Percentiles rank a stretch among this genome's conserved stretches.
Conservation (phyloP, 2,888 invertebrate species). For the Seira sanloemensis region DNA sequence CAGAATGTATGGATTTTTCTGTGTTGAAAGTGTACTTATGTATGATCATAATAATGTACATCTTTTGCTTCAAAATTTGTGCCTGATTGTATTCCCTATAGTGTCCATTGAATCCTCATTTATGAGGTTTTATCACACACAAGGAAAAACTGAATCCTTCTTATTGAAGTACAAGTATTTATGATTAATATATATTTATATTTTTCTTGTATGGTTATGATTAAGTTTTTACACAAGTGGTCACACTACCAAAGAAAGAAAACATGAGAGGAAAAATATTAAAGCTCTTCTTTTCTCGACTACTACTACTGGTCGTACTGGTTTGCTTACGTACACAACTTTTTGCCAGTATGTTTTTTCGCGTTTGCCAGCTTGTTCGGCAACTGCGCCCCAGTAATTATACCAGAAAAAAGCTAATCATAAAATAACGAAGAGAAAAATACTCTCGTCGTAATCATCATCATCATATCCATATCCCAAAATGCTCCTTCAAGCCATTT, state of each 20-base stretch:
- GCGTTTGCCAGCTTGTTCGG: constrained; percentile 36
- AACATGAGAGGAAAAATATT: no score
- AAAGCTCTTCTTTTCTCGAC: background rate
- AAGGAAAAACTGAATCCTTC: background rate
- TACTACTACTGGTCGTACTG: constrained; percentile 37
- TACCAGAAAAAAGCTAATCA: constrained; percentile 25
- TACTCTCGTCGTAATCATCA: background rate
- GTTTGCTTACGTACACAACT: constrained; percentile 25
- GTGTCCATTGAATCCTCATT: background rate
- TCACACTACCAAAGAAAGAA: constrained; percentile 29
- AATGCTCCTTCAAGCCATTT: no score
- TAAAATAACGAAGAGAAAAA: background rate
- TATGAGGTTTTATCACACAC: background rate
- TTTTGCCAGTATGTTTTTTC: background rate
- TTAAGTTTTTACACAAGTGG: constrained; percentile 24
- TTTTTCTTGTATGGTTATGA: background rate
- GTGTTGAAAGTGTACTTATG: no score
- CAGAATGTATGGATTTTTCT: no score
- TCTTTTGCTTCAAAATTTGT: background rate
- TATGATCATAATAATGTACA: background rate
- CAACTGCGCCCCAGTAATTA: constrained; percentile 60
- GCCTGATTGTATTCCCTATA: background rate
- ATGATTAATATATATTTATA: constrained; percentile 13
- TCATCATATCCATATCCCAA: background rate
- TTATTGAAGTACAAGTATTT: background rate